A percentile compares a stretch with the other conserved stretches of the same genome.
phyloP scores from a whole-genome alignment of 2,888 invertebrate genomes.

The Apoderus coryli region DNA sequence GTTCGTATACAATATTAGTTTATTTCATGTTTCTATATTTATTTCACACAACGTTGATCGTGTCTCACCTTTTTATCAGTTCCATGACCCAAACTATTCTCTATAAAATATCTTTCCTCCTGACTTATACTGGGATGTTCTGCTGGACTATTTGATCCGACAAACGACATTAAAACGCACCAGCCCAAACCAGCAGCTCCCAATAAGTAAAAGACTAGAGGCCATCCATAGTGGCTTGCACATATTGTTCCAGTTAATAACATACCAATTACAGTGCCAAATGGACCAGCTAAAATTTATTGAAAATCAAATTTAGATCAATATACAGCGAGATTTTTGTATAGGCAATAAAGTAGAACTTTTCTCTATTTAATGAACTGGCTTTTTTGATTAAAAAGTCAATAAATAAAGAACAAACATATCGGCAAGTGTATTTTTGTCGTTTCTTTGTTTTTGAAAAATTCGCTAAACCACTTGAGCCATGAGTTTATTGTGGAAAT shows the following conservation, averaged over 20 bases:
- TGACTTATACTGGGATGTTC: slow-evolving; percentile 43
- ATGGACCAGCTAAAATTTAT: slow-evolving; percentile 28
- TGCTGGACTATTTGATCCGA: slow-evolving; percentile 52
- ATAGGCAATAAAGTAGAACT: too few relatives aligned
- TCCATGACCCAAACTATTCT: slow-evolving; percentile 33
- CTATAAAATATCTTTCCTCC: slow-evolving; percentile 53
- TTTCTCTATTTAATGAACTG: too few relatives aligned
- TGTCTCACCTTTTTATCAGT: slow-evolving; percentile 36
- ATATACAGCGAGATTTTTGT: too few relatives aligned
- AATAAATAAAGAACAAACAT: too few relatives aligned
- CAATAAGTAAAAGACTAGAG: slow-evolving; percentile 61
- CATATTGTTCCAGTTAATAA: slow-evolving; percentile 57
- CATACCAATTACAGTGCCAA: slow-evolving; percentile 65
- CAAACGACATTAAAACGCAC: slow-evolving; percentile 42
- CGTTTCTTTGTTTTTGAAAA: too few relatives aligned
- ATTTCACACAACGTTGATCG: not conserved
- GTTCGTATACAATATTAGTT: too few relatives aligned
- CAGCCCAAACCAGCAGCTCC: slow-evolving; percentile 48
- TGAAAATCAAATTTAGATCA: too few relatives aligned
- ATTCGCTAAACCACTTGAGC: too few relatives aligned
- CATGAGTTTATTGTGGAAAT: too few relatives aligned
- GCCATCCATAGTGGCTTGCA: slow-evolving; percentile 58
- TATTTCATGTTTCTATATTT: too few relatives aligned
- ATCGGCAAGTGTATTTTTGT: too few relatives aligned
- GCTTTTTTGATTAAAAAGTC: too few relatives aligned